Evolutionary conservation across 2,888 invertebrate genomes (phyloP), one percentile per base, ranked within the genome.

Genomic region (Cerastis leucographa): DNA sequence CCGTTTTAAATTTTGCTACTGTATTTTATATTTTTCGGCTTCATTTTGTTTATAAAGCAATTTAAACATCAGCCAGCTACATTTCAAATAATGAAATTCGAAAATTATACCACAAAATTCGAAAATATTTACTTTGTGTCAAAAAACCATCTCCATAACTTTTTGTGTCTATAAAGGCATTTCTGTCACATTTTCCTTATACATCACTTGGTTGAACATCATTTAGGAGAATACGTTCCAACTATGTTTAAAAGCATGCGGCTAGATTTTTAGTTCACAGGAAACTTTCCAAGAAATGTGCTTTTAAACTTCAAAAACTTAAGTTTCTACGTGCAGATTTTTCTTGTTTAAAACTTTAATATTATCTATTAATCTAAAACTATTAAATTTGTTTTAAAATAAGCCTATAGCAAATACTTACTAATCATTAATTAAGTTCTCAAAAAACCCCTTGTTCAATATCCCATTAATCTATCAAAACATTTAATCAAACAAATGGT

Each of bases 401-500:
- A 64, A n/a, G n/a, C 42, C 61, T n/a, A 12, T n/a, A 1, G n/a
- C 56, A 25, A 25, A 25, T 2, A 46, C 2, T 35, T n/a, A 17
- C n/a, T 42, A 64, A 64, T 14, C 42, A 42, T 64, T n/a, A 14
- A 64, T 62, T 35, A n/a, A 56, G 2, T 25, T 49, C 12, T 9
- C 8, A 14, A 62, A 62, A 46, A 42, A 14, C 11, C 2, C 22
- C 25, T 2, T 3, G 35, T 35, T 54, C 59, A 9, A 71, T 56
- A 46, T 12, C 65, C 59, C 8, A 66, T n/a, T 54, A 61, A 71
- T 68, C 44, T 56, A 74, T 22, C 22, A 35, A 69, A 76, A 67
- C 78, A 62, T 67, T 76, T 64, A 49, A 64, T 71, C n/a, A 81
- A 71, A 68, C 68, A 73, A 74, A 85, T 71, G 49, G 71, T 66